A percentile compares a stretch with the other conserved stretches of the same genome.
Evolutionary conservation across 2,113 vertebrate species (phyloP).

Genomic region (Nothobranchius kuhntae): DNA sequence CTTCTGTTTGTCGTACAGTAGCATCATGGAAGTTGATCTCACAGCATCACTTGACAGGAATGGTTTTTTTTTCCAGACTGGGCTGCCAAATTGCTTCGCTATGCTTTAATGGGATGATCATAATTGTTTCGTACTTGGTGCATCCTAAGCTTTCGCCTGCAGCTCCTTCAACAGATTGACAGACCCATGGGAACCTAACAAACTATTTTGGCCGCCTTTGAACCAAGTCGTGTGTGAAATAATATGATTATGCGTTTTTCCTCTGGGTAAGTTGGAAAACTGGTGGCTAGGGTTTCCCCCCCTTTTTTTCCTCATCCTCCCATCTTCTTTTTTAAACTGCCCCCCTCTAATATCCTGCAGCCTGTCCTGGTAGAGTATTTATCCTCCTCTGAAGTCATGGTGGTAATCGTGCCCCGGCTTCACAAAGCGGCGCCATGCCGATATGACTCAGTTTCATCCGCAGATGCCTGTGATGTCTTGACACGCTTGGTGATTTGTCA

Average conservation of each 20-base stretch:
- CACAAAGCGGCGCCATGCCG: slow-evolving; percentile 37
- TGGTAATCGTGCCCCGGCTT: slow-evolving; percentile 64
- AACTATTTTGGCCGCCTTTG: slow-evolving; percentile 77
- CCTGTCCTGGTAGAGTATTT: slow-evolving; percentile 59
- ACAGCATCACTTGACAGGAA: slow-evolving; percentile 48
- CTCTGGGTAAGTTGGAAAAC: slow-evolving; percentile 72
- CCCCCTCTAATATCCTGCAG: slow-evolving; percentile 52
- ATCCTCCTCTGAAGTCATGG: slow-evolving; percentile 71
- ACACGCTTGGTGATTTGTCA: slow-evolving; percentile 74
- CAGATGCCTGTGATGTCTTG: slow-evolving; percentile 72
- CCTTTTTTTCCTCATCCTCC: neutral
- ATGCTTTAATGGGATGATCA: slow-evolving; percentile 77
- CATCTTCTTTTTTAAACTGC: slow-evolving; percentile 21
- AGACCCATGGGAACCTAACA: slow-evolving; percentile 74
- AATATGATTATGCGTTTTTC: slow-evolving; percentile 79
- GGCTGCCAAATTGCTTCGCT: slow-evolving; percentile 71
- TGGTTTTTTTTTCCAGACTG: slow-evolving; percentile 38
- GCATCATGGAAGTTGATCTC: slow-evolving; percentile 42
- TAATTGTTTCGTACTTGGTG: slow-evolving; percentile 74
- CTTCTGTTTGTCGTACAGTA: neutral
- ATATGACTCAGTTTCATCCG: slow-evolving; percentile 48
- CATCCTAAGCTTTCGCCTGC: slow-evolving; percentile 73
- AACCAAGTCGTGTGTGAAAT: slow-evolving; percentile 79
- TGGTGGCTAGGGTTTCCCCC: slow-evolving; percentile 37
- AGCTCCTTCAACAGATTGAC: slow-evolving; percentile 76